These are phyloP conservation scores for Microcebus murinus DNA, from an alignment of 2,113 vertebrate genomes.

Conservation along the genomic window DNA sequence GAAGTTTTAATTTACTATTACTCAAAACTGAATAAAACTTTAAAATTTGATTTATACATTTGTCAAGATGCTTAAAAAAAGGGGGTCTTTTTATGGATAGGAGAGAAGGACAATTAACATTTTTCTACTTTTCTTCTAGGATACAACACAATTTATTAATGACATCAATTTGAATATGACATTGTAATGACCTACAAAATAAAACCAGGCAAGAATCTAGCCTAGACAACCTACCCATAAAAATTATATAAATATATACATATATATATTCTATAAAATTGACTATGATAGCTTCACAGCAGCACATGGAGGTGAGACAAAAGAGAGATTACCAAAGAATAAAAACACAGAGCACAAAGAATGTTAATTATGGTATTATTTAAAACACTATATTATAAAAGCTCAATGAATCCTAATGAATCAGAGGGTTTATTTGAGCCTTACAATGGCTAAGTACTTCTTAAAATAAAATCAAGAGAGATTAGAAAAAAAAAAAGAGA, in stretches of 20 bases:
- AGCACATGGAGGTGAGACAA: constrained; percentile 75
- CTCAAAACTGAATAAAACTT: constrained; percentile 69
- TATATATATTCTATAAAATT: constrained; percentile 3
- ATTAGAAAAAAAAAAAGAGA: constrained; percentile 28
- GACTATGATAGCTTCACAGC: constrained; percentile 77
- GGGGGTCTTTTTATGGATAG: constrained; percentile 35
- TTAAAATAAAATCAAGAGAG: constrained; percentile 70
- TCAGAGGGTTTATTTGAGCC: constrained; percentile 71
- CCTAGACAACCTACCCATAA: constrained; percentile 59
- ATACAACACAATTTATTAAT: constrained; percentile 78
- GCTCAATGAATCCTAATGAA: constrained; percentile 80
- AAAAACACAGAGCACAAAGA: constrained; percentile 72
- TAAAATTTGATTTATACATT: constrained; percentile 71
- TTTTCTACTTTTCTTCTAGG: constrained; percentile 54
- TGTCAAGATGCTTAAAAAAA: constrained; percentile 64
- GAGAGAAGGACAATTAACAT: constrained; percentile 35
- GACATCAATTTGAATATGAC: constrained; percentile 75
- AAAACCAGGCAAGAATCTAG: constrained; percentile 72
- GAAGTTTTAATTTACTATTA: constrained; percentile 70
- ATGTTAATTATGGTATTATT: constrained; percentile 82
- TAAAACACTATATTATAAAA: constrained; percentile 77
- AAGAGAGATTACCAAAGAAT: constrained; percentile 77
- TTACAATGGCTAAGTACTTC: constrained; percentile 66
- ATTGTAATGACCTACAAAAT: constrained; percentile 84
- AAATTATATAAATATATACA: not conserved